These are phyloP conservation scores for Poecilia wingei DNA, from an alignment of 2,797 vertebrate species.

Conservation along the genomic window DNA sequence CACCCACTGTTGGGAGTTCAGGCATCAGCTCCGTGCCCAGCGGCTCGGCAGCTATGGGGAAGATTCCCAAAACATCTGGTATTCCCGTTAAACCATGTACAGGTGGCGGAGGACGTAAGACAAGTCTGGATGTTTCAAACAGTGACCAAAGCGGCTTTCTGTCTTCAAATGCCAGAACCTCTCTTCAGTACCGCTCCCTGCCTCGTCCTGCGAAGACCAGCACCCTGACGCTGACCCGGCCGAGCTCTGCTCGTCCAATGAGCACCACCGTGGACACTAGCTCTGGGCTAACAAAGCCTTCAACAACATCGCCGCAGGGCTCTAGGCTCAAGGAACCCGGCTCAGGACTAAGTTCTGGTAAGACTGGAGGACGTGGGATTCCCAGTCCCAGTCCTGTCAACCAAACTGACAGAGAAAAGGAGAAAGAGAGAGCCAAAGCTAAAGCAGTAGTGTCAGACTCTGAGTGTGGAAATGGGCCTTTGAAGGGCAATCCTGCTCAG, in stretches of 20 bases:
- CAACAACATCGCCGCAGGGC: slow-evolving; percentile 62
- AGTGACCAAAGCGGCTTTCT: slow-evolving; percentile 88
- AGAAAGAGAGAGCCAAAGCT: slow-evolving; percentile 96
- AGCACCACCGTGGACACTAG: slow-evolving; percentile 90
- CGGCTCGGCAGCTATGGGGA: slow-evolving; percentile 81
- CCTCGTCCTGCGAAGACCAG: slow-evolving; percentile 96
- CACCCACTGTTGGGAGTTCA: slow-evolving; percentile 76
- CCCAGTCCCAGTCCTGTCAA: slow-evolving; percentile 86
- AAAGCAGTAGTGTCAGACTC: slow-evolving; percentile 91
- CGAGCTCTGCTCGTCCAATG: slow-evolving; percentile 82
- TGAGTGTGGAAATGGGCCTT: slow-evolving; percentile 76
- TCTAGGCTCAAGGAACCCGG: slow-evolving; percentile 90
- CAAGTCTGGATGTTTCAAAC: slow-evolving; percentile 90
- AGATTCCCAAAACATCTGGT: slow-evolving; percentile 90
- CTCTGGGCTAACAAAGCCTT: slow-evolving; percentile 84
- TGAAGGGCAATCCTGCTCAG: slow-evolving; percentile 76
- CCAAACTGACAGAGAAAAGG: slow-evolving; percentile 95
- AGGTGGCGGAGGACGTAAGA: slow-evolving; percentile 84
- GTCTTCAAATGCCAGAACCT: slow-evolving; percentile 89
- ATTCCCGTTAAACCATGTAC: slow-evolving; percentile 91
- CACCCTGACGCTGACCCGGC: slow-evolving; percentile 89
- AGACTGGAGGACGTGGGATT: slow-evolving; percentile 66
- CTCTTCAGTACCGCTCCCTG: slow-evolving; percentile 95
- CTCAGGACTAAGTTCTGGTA: slow-evolving; percentile 79
- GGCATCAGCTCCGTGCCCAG: slow-evolving; percentile 72